Percentiles rank a stretch among this genome's conserved stretches.
These are phyloP conservation scores for Pipistrellus kuhlii DNA, from an alignment of 2,797 vertebrate species.

Conservation along the genomic window DNA sequence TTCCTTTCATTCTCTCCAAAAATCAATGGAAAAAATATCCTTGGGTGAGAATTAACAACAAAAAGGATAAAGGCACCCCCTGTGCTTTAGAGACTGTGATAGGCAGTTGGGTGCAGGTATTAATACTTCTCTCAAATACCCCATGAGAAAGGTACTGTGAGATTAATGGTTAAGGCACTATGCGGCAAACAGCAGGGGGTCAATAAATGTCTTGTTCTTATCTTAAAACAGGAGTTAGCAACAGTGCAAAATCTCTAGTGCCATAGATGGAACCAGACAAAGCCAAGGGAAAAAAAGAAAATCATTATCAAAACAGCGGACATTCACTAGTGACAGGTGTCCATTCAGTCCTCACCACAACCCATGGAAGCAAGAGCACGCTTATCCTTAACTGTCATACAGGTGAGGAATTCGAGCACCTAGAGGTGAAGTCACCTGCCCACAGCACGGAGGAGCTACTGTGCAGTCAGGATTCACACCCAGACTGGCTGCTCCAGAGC, in stretches of 20 bases:
- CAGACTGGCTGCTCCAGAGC: neutral
- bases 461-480: neutral
- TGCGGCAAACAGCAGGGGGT: neutral
- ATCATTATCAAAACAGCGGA: neutral
- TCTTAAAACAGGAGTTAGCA: neutral
- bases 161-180: neutral
- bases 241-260: neutral
- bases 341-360: neutral
- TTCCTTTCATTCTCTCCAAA: too few species aligned
- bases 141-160: neutral
- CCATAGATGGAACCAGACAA: neutral
- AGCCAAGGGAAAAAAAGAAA: neutral
- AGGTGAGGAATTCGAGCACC: neutral
- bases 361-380: neutral
- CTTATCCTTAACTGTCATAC: neutral
- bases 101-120: neutral
- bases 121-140: neutral
- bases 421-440: neutral
- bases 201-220: constrained; percentile 30
- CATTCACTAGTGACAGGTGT: neutral
- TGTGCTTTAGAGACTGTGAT: neutral
- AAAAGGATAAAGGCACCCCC: neutral
- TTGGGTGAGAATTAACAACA: too few species aligned
- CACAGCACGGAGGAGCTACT: neutral
- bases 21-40: too few species aligned